Evolutionary conservation across 1,140 invertebrate species (phyloP).

Genomic region (Dinoponera quadriceps): DNA sequence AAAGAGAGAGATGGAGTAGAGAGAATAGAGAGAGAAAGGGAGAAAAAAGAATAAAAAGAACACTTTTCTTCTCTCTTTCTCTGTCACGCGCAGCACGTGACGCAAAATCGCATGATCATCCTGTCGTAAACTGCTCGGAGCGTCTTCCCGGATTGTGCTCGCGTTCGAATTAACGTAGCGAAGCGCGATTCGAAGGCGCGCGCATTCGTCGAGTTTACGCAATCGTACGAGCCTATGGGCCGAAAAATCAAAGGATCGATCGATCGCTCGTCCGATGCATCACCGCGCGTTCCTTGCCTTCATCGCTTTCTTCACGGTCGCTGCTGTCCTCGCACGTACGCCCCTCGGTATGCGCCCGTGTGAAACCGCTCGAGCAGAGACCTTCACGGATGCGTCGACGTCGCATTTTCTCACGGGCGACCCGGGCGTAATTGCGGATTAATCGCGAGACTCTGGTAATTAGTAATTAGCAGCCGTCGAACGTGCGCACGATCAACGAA

Average conservation of each 20-base stretch:
- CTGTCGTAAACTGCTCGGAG: neutral
- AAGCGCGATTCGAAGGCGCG: neutral
- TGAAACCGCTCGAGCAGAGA: too few relatives aligned
- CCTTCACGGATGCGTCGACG: too few relatives aligned
- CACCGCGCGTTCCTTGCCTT: neutral
- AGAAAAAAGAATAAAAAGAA: constrained; percentile 29
- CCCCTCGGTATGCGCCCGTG: too few relatives aligned
- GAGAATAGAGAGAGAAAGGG: neutral
- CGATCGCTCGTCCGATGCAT: neutral
- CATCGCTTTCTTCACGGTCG: too few relatives aligned
- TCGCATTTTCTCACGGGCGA: too few relatives aligned
- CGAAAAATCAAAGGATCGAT: neutral
- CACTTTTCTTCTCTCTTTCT: neutral
- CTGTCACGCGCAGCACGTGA: constrained; percentile 29
- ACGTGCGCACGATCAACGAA: neutral
- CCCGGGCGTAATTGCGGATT: neutral
- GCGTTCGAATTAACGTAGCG: neutral
- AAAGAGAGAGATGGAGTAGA: neutral
- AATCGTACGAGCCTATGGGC: too few relatives aligned
- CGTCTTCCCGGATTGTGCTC: neutral
- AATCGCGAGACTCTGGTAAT: neutral
- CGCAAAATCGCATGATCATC: constrained; percentile 8
- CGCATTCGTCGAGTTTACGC: too few relatives aligned
- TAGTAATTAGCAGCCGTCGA: neutral
- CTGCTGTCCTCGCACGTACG: too few relatives aligned